A percentile compares a stretch with the other conserved stretches of the same genome.
phyloP scores from a whole-genome alignment of 2,888 invertebrate species.

The Ramazzottius varieornatus region DNA sequence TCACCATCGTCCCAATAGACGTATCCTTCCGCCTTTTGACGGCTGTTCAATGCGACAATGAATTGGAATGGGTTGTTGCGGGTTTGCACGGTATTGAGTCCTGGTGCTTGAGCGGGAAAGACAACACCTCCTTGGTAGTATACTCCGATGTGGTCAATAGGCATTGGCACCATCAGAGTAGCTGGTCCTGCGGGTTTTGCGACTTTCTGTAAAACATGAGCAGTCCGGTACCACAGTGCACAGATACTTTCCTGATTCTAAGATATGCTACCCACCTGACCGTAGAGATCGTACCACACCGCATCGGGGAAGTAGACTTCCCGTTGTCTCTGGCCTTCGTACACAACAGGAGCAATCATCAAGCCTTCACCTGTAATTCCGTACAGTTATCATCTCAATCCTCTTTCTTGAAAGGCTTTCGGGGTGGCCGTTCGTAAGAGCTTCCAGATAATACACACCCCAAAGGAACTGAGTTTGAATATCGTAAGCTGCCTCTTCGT shows the following conservation, averaged over 20 bases:
- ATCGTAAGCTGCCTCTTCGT: constrained; percentile 7
- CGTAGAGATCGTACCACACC: constrained; percentile 18
- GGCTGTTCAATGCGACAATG: constrained; percentile 15
- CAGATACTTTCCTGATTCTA: constrained; percentile 6
- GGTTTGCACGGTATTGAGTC: constrained; percentile 12
- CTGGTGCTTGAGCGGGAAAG: constrained; percentile 17
- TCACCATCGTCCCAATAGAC: constrained; percentile 20
- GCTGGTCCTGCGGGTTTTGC: too few relatives aligned
- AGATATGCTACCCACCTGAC: constrained; percentile 9
- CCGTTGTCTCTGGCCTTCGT: constrained; percentile 11
- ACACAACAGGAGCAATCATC: constrained; percentile 8
- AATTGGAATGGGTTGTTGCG: constrained; percentile 18
- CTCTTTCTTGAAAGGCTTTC: neutral
- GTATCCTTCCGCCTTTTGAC: constrained; percentile 14
- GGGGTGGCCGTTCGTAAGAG: neutral
- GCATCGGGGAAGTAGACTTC: constrained; percentile 21
- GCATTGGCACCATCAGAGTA: constrained; percentile 8
- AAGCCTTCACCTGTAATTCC: constrained; percentile 7
- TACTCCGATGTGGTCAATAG: constrained; percentile 16
- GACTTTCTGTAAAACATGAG: too few relatives aligned
- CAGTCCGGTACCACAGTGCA: too few relatives aligned
- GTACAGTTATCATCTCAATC: neutral
- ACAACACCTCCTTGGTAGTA: constrained; percentile 17
- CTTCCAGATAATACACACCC: neutral
- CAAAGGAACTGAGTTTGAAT: neutral